Evolutionary conservation across 1,140 invertebrate species (phyloP).

Genomic region (Pollicipes pollicipes): DNA sequence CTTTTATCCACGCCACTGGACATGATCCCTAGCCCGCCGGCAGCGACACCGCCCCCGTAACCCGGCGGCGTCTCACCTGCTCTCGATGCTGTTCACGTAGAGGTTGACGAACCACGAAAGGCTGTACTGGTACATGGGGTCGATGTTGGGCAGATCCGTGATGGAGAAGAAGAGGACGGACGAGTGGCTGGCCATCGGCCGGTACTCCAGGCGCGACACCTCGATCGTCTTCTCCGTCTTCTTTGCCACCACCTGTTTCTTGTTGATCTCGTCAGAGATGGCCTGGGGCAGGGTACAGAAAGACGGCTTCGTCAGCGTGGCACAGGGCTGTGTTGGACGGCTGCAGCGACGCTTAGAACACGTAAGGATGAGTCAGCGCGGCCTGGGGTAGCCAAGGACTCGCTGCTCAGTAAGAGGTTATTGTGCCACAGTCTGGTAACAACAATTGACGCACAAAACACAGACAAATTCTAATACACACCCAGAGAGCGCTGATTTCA

Average conservation of each 20-base stretch:
- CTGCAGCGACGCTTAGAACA: too few relatives aligned
- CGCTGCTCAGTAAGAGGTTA: too few relatives aligned
- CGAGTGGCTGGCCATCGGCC: constrained; percentile 67
- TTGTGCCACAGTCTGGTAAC: too few relatives aligned
- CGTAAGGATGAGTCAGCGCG: too few relatives aligned
- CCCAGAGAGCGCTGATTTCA: too few relatives aligned
- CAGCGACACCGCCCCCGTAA: not conserved
- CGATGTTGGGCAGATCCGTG: constrained; percentile 52
- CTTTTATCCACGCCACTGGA: not conserved
- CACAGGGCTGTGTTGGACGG: too few relatives aligned
- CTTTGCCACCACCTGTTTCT: constrained; percentile 42
- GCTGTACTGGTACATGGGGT: constrained; percentile 42
- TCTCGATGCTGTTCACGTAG: constrained; percentile 59
- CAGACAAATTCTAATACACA: too few relatives aligned
- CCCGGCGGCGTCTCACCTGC: constrained; percentile 37
- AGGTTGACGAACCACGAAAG: constrained; percentile 37
- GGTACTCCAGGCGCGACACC: constrained; percentile 33
- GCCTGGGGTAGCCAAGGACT: too few relatives aligned
- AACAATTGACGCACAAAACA: too few relatives aligned
- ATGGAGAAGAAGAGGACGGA: constrained; percentile 78
- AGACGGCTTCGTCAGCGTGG: too few relatives aligned
- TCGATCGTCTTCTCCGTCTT: constrained; percentile 53
- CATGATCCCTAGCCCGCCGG: not conserved
- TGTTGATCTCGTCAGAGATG: constrained; percentile 36
- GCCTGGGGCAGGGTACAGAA: too few relatives aligned